Percentiles rank a stretch among this genome's conserved stretches.
phyloP scores from a whole-genome alignment of 2,888 invertebrate species.

The Habrosyne pyritoides region DNA sequence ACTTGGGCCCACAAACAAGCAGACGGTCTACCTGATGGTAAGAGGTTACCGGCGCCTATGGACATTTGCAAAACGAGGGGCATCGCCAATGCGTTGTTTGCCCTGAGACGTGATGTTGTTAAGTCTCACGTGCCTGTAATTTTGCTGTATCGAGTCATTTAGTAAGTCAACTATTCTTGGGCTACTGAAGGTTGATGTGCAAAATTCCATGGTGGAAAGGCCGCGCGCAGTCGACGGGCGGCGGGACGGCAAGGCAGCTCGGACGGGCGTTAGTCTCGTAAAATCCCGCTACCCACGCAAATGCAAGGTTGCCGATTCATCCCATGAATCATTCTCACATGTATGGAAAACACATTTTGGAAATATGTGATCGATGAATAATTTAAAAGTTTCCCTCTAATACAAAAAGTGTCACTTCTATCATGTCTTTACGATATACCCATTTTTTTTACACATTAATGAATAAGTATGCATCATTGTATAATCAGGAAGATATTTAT shows the following conservation, averaged over 20 bases:
- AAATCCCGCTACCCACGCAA: conserved; percentile 41
- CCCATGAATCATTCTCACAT: conserved; percentile 56
- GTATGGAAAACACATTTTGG: conserved; percentile 20
- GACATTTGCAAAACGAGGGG: too few relatives aligned
- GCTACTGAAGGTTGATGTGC: background rate
- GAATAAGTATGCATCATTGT: conserved; percentile 9
- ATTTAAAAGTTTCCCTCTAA: too few relatives aligned
- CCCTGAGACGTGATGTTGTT: too few relatives aligned
- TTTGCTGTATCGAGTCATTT: background rate
- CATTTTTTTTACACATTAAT: conserved; percentile 3
- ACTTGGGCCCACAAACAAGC: too few relatives aligned
- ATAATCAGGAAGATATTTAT: too few relatives aligned
- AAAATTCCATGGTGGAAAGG: background rate
- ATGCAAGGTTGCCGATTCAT: conserved; percentile 33
- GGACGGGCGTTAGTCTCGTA: conserved; percentile 26
- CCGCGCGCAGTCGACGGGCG: conserved; percentile 11
- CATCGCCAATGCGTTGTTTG: too few relatives aligned
- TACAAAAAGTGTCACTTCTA: too few relatives aligned
- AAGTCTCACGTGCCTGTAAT: too few relatives aligned
- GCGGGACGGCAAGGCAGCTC: conserved; percentile 15
- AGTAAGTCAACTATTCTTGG: background rate
- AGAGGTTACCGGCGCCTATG: too few relatives aligned
- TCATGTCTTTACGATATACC: too few relatives aligned
- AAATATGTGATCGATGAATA: conserved; percentile 1
- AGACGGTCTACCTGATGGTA: too few relatives aligned